Conservation (phyloP, 1,140 invertebrate genomes). For the Drosophila mayri region DNA sequence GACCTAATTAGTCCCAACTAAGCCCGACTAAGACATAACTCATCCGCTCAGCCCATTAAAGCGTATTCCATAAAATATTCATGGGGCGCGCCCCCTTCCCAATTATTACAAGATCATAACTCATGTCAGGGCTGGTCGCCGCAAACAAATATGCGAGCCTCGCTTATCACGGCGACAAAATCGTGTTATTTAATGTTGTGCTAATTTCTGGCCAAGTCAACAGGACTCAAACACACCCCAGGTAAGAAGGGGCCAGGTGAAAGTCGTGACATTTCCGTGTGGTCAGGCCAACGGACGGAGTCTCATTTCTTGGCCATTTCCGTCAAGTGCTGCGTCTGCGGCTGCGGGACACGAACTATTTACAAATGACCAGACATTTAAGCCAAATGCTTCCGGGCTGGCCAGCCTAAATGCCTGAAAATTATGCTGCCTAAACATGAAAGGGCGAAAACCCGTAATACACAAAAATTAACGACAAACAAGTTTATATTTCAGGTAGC, state of each 20-base stretch:
- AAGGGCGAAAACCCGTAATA: conserved; percentile 40
- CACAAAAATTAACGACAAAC: conserved; percentile 30
- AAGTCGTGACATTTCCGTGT: conserved; percentile 75
- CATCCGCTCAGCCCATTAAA: conserved; percentile 53
- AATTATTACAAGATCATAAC: conserved; percentile 69
- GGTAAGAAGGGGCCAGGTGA: conserved; percentile 49
- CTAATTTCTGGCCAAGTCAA: conserved; percentile 74
- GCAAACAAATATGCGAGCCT: conserved; percentile 39
- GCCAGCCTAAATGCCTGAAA: conserved; percentile 72
- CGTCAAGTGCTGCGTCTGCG: conserved; percentile 69
- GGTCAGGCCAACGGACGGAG: conserved; percentile 30
- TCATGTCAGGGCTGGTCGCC: conserved; percentile 62
- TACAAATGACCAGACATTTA: conserved; percentile 83
- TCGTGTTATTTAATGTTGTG: conserved; percentile 84
- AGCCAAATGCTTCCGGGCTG: conserved; percentile 79
- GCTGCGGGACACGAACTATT: conserved; percentile 76
- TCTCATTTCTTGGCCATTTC: conserved; percentile 80
- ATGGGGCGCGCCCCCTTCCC: conserved; percentile 29
- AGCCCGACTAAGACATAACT: conserved; percentile 43
- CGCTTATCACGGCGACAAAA: conserved; percentile 69
- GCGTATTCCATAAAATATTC: conserved; percentile 66
- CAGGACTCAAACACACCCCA: conserved; percentile 38
- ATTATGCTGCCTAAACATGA: conserved; percentile 77
- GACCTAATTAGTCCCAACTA: conserved; percentile 66
- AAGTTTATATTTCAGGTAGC: background rate